Percentiles rank a stretch among this genome's conserved stretches.
These are phyloP conservation scores for Phocoena phocoena DNA, from an alignment of 2,113 vertebrate genomes.

Conservation along the genomic window DNA sequence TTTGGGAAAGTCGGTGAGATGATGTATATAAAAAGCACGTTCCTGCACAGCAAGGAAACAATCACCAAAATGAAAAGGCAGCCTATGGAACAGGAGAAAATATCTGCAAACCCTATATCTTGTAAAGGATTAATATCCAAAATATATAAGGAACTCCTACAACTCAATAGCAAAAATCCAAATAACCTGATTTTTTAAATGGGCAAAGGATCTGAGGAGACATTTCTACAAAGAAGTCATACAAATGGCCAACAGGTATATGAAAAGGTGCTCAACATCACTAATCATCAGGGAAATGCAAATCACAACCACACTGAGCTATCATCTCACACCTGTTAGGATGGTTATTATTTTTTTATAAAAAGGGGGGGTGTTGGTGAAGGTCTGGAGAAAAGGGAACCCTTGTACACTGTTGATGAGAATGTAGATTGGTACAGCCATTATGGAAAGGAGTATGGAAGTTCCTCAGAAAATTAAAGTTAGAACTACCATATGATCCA, in stretches of 20 bases:
- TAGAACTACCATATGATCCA: neutral
- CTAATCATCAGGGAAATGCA: neutral
- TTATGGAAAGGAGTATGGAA: neutral
- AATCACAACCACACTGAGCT: neutral
- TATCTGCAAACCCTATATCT: neutral
- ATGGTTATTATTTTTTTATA: neutral
- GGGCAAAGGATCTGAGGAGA: neutral
- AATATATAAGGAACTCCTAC: neutral
- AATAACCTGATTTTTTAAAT: neutral
- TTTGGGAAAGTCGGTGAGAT: neutral
- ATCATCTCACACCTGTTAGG: neutral
- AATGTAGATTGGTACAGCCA: neutral
- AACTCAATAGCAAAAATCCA: neutral
- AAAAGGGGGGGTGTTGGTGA: neutral
- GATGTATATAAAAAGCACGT: neutral
- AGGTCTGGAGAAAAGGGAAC: neutral
- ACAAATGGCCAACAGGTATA: neutral
- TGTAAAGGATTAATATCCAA: neutral
- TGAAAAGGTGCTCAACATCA: neutral
- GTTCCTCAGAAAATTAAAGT: neutral
- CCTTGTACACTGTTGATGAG: neutral
- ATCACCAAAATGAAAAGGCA: neutral
- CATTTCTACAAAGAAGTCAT: neutral
- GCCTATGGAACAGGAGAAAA: neutral
- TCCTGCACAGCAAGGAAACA: neutral